Percentiles rank a stretch among this genome's conserved stretches.
These are phyloP conservation scores for Tenthredo mesomela DNA, from an alignment of 2,888 invertebrate species.

Conservation along the genomic window DNA sequence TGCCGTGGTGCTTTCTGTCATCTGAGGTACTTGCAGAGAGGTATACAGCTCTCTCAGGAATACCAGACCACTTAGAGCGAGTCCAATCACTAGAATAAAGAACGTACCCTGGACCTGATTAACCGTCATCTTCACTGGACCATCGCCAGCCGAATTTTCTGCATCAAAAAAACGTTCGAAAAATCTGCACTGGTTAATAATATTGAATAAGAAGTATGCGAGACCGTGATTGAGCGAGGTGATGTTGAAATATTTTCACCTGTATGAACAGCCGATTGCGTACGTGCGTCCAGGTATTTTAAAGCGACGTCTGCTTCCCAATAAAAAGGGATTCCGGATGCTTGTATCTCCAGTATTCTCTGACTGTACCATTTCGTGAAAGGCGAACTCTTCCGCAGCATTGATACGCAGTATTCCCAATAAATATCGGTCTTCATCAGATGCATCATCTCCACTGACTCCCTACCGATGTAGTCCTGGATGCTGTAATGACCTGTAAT, in stretches of 20 bases:
- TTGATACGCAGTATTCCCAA: conserved; percentile 59
- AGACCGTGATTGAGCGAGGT: background rate
- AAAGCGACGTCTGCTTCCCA: conserved; percentile 3
- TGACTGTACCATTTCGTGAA: conserved; percentile 36
- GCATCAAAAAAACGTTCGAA: background rate
- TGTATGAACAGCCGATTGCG: background rate
- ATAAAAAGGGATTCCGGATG: conserved; percentile 1
- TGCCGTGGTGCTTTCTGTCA: background rate
- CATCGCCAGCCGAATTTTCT: background rate
- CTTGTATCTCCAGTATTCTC: conserved; percentile 18
- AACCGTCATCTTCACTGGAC: conserved; percentile 35
- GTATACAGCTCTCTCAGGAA: conserved; percentile 19
- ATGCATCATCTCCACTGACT: conserved; percentile 59
- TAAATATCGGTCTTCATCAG: conserved; percentile 63
- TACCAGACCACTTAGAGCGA: background rate
- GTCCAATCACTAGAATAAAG: conserved; percentile 31
- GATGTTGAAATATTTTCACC: background rate
- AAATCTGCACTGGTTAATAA: background rate
- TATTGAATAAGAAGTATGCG: background rate
- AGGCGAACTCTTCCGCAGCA: conserved; percentile 40
- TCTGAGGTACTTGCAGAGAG: background rate
- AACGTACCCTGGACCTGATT: conserved; percentile 24
- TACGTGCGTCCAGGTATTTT: background rate
- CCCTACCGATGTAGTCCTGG: conserved; percentile 58
- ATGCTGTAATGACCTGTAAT: conserved; percentile 60